Percentiles rank a stretch among this genome's conserved stretches.
Evolutionary conservation across 2,797 vertebrate species (phyloP).

Genomic region (Alectoris magna): DNA sequence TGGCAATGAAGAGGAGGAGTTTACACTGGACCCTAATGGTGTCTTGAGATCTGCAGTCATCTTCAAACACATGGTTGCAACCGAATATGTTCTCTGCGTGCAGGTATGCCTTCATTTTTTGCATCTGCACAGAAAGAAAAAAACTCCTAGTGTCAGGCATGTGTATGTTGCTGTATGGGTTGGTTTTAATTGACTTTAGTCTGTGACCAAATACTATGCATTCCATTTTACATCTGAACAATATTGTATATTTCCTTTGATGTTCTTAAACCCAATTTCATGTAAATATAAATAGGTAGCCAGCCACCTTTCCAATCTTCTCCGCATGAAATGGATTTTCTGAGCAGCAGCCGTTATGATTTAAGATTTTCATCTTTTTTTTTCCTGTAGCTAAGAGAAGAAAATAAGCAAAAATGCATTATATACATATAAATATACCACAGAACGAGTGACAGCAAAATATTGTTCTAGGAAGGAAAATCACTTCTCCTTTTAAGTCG

Average conservation of each 20-base stretch:
- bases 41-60: constrained; percentile 89
- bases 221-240: constrained; percentile 12
- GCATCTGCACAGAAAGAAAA: not conserved
- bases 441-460: constrained; percentile 50
- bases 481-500: constrained; percentile 53
- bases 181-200: constrained; percentile 27
- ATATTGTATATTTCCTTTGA: constrained; percentile 36
- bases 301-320: constrained; percentile 47
- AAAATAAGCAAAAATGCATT: constrained; percentile 46
- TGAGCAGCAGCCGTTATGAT: not conserved
- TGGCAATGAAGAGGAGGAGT: constrained; percentile 92
- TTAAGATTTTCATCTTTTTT: constrained; percentile 47
- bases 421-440: constrained; percentile 40
- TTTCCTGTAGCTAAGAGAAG: constrained; percentile 5
- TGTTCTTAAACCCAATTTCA: constrained; percentile 64
- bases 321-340: constrained; percentile 52
- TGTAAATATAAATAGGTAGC: constrained; percentile 56
- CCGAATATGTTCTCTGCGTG: constrained; percentile 88
- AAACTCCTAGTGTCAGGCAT: not conserved
- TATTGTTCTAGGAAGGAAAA: constrained; percentile 59
- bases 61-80: constrained; percentile 88
- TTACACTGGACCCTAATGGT: constrained; percentile 89
- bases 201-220: constrained; percentile 9
- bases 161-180: not conserved
- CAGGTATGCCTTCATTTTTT: constrained; percentile 82